Evolutionary conservation across 2,888 invertebrate genomes (phyloP).

Genomic region (Leptopterna dolabrata): DNA sequence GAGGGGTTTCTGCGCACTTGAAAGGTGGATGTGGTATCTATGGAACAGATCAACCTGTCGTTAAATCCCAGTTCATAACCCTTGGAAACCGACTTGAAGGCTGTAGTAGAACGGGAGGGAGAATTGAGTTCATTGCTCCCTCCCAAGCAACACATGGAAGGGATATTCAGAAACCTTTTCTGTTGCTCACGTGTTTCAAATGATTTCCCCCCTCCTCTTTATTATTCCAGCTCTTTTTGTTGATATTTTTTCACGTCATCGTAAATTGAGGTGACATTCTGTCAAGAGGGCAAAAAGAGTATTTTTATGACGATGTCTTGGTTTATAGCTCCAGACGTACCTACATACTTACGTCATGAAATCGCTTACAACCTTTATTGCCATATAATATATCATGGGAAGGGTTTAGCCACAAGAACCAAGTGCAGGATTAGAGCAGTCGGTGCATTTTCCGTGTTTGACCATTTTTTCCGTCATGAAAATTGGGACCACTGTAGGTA

Average conservation of each 20-base stretch:
- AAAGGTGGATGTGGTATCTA: neutral
- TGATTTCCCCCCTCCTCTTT: neutral
- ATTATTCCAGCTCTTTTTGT: neutral
- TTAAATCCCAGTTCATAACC: neutral
- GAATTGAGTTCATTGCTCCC: neutral
- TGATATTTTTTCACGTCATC: neutral
- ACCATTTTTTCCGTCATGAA: too few species aligned
- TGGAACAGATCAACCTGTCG: constrained; percentile 2
- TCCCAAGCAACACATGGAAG: neutral
- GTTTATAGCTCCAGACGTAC: too few species aligned
- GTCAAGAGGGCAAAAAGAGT: neutral
- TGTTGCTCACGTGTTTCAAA: constrained; percentile 15
- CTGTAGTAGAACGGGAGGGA: neutral
- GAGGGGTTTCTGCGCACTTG: neutral
- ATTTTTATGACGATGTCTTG: neutral
- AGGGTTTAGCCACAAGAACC: too few species aligned
- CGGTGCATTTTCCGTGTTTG: too few species aligned
- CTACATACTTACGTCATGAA: too few species aligned
- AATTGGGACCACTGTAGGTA: too few species aligned
- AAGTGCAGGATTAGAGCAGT: too few species aligned
- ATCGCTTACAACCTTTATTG: too few species aligned
- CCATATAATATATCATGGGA: too few species aligned
- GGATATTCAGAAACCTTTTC: neutral
- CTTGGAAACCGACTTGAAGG: neutral
- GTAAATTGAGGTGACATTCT: neutral